Percentiles rank a stretch among this genome's conserved stretches.
Evolutionary conservation across 1,140 invertebrate genomes (phyloP).

Genomic region (Drosophila truncata): DNA sequence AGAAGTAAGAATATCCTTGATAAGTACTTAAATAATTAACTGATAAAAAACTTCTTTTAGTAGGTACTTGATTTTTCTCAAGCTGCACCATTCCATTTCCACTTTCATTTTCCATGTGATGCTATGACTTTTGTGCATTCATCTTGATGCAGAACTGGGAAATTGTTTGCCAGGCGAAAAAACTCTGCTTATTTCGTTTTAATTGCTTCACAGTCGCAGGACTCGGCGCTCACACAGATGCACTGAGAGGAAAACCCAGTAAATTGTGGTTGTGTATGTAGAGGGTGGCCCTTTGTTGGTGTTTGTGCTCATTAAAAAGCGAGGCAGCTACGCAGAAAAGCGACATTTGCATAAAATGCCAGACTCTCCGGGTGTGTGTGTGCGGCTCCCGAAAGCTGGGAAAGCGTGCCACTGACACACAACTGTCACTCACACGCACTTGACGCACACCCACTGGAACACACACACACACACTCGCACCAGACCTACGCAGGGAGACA

Average conservation of each 20-base stretch:
- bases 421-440: constrained; percentile 64
- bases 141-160: constrained; percentile 19
- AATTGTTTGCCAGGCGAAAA: constrained; percentile 49
- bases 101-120: constrained; percentile 7
- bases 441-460: constrained; percentile 5
- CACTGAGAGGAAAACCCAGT: constrained; percentile 6
- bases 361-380: constrained; percentile 7
- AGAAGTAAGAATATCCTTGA: background rate
- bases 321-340: constrained; percentile 76
- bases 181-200: constrained; percentile 70
- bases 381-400: constrained; percentile 60
- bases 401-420: constrained; percentile 79
- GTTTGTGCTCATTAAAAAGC: constrained; percentile 77
- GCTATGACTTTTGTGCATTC: constrained; percentile 38
- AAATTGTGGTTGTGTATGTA: constrained; percentile 21
- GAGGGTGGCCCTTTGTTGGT: constrained; percentile 14
- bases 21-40: background rate
- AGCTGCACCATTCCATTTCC: background rate
- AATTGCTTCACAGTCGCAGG: constrained; percentile 69
- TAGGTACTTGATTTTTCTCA: background rate
- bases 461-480: constrained; percentile 5
- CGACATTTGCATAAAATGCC: constrained; percentile 73
- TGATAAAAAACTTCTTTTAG: background rate
- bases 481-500: background rate
- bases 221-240: constrained; percentile 29